Evolutionary conservation across 2,113 vertebrate species (phyloP), one percentile per base, ranked within the genome.

Genomic region (Bambusicola thoracicus): DNA sequence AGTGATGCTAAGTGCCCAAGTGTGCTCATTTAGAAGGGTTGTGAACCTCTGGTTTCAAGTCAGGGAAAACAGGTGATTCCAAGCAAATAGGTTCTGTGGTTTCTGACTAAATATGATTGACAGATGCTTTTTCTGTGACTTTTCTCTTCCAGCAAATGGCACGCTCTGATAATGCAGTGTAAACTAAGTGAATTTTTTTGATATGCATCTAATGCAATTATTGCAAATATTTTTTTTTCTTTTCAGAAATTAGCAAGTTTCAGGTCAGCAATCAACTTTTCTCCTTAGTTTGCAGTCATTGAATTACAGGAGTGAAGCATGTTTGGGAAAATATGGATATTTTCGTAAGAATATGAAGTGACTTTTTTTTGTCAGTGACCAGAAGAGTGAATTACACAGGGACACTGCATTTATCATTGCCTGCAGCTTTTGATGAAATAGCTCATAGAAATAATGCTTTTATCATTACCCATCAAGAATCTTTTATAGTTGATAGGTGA

Each of bases 1-100:
- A 62, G 32, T 25, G 43, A 13, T 1, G 1, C 25, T 30, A 11
- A 4, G 30, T 38, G 29, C 30, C 4, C 14, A 15, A 7, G 2
- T 44, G 53, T 17, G 12, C 38, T 76, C 38, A 2, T 68, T 80
- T 55, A 40, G 63, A n/a, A 59, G 13, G 10, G 7, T 10, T n/a
- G 13, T 27, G 48, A 48, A 30, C 34, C 0, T 0, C 24, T 40
- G 46, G 3, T 10, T 46, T 90, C 11, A 66, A 61, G 36, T 49
- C 25, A 56, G 59, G 25, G 15, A 12, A 49, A 32, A 27, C 1
- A 9, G 40, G 34, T 36, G 20, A n/a, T 69, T 61, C 77, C 27
- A 66, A 78, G 21, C 40, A 44, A 66, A 25, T 10, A 58, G 38
- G 12, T 81, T 83, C 22, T 48, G 22, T 89, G 59, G n/a, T 24